These are phyloP conservation scores for Tyrannus savana DNA, from an alignment of 2,113 vertebrate species.

Conservation along the genomic window DNA sequence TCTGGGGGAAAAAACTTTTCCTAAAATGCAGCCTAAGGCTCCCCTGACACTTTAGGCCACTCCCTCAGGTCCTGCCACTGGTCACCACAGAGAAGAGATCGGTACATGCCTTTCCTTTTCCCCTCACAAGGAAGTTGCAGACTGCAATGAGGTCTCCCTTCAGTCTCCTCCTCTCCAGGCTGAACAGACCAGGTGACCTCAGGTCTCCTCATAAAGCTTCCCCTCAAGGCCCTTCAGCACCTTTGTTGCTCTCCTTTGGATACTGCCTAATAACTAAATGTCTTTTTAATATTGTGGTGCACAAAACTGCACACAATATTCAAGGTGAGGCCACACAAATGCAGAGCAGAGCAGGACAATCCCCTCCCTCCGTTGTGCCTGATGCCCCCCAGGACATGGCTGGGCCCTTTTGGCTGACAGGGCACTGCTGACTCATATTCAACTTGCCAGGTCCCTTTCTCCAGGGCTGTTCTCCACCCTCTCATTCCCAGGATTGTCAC, in stretches of 20 bases:
- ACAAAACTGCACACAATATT: neutral
- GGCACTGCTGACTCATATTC: neutral
- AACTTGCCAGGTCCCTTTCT: neutral
- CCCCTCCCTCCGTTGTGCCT: neutral
- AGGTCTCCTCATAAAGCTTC: neutral
- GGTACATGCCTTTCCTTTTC: neutral
- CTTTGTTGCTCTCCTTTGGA: neutral
- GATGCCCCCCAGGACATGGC: neutral
- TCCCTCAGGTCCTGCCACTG: neutral
- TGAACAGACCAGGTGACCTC: neutral
- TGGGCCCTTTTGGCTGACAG: neutral
- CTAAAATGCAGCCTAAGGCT: neutral
- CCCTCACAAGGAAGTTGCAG: neutral
- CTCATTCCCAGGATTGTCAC: neutral
- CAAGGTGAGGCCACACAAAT: neutral
- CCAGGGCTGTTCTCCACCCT: neutral
- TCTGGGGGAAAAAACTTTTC: neutral
- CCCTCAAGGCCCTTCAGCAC: neutral
- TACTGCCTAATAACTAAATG: neutral
- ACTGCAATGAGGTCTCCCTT: neutral
- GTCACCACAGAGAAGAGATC: neutral
- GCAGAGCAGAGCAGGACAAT: neutral
- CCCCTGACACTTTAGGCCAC: neutral
- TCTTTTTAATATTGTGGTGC: neutral
- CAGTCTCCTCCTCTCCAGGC: neutral